These are phyloP conservation scores for Synergus japonicus DNA, from an alignment of 2,888 invertebrate genomes.

Conservation along the genomic window DNA sequence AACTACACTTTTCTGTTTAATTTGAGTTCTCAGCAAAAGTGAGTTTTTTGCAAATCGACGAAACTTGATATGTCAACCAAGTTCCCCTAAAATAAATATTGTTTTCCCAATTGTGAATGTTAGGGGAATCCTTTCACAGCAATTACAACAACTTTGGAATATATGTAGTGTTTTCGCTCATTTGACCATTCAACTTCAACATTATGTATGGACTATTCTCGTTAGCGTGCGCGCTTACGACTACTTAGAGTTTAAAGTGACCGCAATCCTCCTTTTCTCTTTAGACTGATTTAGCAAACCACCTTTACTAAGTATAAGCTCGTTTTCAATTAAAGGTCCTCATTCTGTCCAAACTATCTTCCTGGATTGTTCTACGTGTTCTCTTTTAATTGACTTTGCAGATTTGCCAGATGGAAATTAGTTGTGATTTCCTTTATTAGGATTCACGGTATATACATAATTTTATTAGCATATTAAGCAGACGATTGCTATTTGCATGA, in stretches of 20 bases:
- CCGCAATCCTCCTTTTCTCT: not conserved
- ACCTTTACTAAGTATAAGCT: constrained; percentile 25
- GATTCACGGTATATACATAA: not conserved
- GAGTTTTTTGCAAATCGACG: not conserved
- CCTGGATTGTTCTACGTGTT: constrained; percentile 13
- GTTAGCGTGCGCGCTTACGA: not conserved
- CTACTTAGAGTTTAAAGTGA: not conserved
- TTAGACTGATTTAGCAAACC: constrained; percentile 11
- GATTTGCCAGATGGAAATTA: constrained; percentile 18
- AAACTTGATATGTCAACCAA: not conserved
- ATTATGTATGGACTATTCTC: not conserved
- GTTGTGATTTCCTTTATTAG: constrained; percentile 26
- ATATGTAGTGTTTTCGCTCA: not conserved
- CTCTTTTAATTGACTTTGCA: constrained; percentile 34
- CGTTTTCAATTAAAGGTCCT: constrained; percentile 3
- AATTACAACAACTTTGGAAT: not conserved
- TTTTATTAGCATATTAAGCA: constrained; percentile 35
- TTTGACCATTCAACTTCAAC: not conserved
- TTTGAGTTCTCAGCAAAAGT: not conserved
- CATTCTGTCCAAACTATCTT: constrained; percentile 11
- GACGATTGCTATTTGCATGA: constrained; percentile 19
- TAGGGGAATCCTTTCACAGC: not conserved
- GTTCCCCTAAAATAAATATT: not conserved
- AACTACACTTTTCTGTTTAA: not conserved
- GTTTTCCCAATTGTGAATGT: not conserved